Percentiles rank a stretch among this genome's conserved stretches.
These are phyloP conservation scores for Drosophila atripex DNA, from an alignment of 2,888 invertebrate genomes.

Conservation along the genomic window DNA sequence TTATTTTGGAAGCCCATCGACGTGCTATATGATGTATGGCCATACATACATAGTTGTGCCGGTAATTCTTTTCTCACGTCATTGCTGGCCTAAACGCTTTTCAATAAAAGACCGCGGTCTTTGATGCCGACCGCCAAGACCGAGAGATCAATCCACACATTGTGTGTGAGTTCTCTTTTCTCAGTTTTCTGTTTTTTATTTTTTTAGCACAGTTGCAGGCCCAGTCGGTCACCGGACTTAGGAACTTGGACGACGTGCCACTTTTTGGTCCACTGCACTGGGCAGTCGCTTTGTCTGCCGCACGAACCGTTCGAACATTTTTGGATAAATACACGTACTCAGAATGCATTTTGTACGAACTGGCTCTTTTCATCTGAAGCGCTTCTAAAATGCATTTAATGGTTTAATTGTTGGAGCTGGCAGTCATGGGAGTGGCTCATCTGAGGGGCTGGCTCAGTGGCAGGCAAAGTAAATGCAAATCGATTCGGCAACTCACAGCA, in stretches of 20 bases:
- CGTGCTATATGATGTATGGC: conserved; percentile 22
- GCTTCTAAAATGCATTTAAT: conserved; percentile 51
- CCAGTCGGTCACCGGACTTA: conserved; percentile 10
- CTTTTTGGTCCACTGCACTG: conserved; percentile 44
- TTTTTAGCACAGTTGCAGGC: conserved; percentile 51
- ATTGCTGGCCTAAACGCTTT: conserved; percentile 45
- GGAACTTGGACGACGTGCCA: conserved; percentile 52
- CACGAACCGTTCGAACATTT: conserved; percentile 44
- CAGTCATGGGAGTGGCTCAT: conserved; percentile 33
- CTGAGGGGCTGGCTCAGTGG: conserved; percentile 9
- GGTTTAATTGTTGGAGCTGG: conserved; percentile 44
- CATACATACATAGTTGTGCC: conserved; percentile 10
- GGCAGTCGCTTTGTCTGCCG: conserved; percentile 44
- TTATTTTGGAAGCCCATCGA: conserved; percentile 47
- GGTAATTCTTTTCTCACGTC: conserved; percentile 51
- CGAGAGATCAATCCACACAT: conserved; percentile 39
- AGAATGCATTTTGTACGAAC: conserved; percentile 41
- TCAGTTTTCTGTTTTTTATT: neutral
- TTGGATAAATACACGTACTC: conserved; percentile 49
- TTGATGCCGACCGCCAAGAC: conserved; percentile 45
- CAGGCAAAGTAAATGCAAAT: conserved; percentile 24
- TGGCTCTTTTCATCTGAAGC: conserved; percentile 48
- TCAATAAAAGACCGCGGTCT: conserved; percentile 35
- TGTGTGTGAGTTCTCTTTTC: conserved; percentile 15
- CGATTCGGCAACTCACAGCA: conserved; percentile 27